A percentile compares a stretch with the other conserved stretches of the same genome.
phyloP scores from a whole-genome alignment of 2,113 vertebrate species.

The Microtus ochrogaster region DNA sequence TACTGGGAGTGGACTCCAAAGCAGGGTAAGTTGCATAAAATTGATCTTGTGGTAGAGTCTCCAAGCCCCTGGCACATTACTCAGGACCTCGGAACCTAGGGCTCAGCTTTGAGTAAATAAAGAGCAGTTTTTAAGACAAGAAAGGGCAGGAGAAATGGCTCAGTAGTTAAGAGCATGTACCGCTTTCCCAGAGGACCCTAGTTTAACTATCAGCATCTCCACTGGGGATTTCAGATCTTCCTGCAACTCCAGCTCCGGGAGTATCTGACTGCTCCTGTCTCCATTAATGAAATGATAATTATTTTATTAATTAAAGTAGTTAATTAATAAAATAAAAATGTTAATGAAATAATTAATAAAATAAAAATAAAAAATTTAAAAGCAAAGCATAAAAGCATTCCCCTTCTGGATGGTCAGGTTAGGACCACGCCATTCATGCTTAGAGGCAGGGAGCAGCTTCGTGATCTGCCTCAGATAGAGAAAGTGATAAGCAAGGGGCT shows the following conservation, averaged over 20 bases:
- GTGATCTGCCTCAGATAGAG: background rate
- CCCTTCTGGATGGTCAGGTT: background rate
- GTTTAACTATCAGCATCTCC: background rate
- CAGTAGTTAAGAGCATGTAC: background rate
- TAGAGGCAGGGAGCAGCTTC: background rate
- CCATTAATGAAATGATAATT: background rate
- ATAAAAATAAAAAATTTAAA: background rate
- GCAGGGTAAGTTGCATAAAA: background rate
- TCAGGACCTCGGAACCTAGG: background rate
- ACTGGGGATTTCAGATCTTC: background rate
- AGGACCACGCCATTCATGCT: background rate
- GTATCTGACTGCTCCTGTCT: background rate
- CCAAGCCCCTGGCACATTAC: background rate
- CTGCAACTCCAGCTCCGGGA: background rate
- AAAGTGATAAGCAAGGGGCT: background rate
- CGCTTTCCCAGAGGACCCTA: background rate
- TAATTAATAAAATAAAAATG: background rate
- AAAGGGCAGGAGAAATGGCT: background rate
- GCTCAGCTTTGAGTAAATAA: background rate
- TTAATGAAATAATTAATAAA: background rate
- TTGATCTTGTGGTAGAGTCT: background rate
- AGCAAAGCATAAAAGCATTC: background rate
- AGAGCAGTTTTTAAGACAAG: constrained; percentile 7
- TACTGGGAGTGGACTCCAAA: background rate
- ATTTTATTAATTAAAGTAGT: background rate